Evolutionary conservation across 2,888 invertebrate species (phyloP).

Genomic region (Autographa gamma): DNA sequence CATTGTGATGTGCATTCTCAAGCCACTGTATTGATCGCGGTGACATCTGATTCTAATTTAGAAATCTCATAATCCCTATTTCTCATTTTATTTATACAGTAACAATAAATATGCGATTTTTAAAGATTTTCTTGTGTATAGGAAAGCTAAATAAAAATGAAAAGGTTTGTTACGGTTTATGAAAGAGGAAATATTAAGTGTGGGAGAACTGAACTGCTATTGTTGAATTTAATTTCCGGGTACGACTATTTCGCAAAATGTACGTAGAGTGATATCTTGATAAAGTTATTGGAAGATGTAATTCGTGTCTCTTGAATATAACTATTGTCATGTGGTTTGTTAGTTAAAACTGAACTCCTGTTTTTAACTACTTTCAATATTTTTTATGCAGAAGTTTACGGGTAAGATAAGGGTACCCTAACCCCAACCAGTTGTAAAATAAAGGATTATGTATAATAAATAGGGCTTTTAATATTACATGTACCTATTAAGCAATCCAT

Average conservation of each 20-base stretch:
- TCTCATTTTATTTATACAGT: too few species aligned
- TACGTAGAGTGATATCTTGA: slow-evolving; percentile 31
- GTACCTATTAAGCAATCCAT: slow-evolving; percentile 23
- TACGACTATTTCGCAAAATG: slow-evolving; percentile 28
- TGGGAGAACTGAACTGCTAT: slow-evolving; percentile 26
- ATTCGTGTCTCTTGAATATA: too few species aligned
- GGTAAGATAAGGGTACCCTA: neutral
- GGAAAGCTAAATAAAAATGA: too few species aligned
- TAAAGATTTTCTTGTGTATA: too few species aligned
- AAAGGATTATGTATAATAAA: neutral
- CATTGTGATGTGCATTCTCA: slow-evolving; percentile 59
- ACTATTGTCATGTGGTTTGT: too few species aligned
- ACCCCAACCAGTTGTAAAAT: neutral
- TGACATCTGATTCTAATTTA: slow-evolving; percentile 21
- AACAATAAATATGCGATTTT: too few species aligned
- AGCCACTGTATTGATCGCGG: slow-evolving; percentile 60
- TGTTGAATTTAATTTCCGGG: slow-evolving; percentile 52
- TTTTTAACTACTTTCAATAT: neutral
- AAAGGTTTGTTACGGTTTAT: slow-evolving; percentile 19
- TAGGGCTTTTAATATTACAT: slow-evolving; percentile 3
- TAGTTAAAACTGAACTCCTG: too few species aligned
- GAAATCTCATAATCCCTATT: neutral
- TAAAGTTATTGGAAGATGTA: neutral
- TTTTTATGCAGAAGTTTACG: neutral
- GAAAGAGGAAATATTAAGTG: slow-evolving; percentile 31